phyloP scores from a whole-genome alignment of 30 jellyfish, hydroid and myxozoan species.

The Hydractinia symbiolongicarpus region DNA sequence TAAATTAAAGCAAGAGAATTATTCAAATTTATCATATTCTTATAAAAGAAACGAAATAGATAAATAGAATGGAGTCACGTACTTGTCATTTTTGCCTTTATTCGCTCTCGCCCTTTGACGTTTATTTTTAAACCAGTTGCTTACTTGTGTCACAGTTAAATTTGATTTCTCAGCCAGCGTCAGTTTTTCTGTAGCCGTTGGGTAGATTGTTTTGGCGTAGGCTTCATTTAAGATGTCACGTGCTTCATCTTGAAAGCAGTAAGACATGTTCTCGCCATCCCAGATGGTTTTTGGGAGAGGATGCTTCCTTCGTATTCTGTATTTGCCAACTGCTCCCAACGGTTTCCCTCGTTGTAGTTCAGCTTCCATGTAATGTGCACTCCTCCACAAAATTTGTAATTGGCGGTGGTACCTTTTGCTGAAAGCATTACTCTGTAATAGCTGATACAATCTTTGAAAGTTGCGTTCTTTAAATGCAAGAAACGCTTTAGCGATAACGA shows the following conservation, averaged over 20 bases:
- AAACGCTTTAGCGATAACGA: slow-evolving; percentile 54
- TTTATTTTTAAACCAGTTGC: slow-evolving; percentile 92
- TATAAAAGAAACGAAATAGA: too few species aligned
- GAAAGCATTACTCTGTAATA: slow-evolving; percentile 55
- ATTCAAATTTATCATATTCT: too few species aligned
- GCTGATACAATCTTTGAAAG: slow-evolving; percentile 55
- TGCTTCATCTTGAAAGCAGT: slow-evolving; percentile 75
- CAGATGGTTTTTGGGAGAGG: slow-evolving; percentile 94
- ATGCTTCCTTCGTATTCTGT: slow-evolving; percentile 76
- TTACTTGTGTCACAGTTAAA: slow-evolving; percentile 85
- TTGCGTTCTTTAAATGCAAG: slow-evolving; percentile 53
- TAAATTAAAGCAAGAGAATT: too few species aligned
- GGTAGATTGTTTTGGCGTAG: slow-evolving; percentile 68
- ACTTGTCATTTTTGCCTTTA: not conserved
- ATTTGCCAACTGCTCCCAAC: slow-evolving; percentile 88
- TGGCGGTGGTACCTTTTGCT: slow-evolving; percentile 58
- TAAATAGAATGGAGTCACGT: too few species aligned
- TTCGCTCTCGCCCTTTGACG: slow-evolving; percentile 78
- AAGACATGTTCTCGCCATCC: slow-evolving; percentile 90
- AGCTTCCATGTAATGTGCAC: slow-evolving; percentile 85
- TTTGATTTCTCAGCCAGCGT: slow-evolving; percentile 64
- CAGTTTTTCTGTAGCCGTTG: slow-evolving; percentile 67
- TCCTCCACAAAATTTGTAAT: slow-evolving; percentile 77
- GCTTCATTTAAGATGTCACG: slow-evolving; percentile 45
- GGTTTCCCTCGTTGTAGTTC: slow-evolving; percentile 74